These are phyloP conservation scores for Pteronura brasiliensis DNA, from an alignment of 2,113 vertebrate species.

Conservation along the genomic window DNA sequence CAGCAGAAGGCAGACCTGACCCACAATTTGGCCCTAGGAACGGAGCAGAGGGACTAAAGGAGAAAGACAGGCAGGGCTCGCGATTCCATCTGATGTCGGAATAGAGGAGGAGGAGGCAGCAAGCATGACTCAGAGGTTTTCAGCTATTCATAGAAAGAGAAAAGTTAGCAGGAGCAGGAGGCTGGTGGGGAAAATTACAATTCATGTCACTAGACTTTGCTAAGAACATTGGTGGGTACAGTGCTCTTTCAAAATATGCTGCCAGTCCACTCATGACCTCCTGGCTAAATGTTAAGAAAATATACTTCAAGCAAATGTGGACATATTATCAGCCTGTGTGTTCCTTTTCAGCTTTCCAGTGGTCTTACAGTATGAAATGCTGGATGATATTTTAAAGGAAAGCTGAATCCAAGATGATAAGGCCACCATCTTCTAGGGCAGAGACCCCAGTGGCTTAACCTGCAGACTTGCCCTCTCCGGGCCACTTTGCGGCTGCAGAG, in stretches of 20 bases:
- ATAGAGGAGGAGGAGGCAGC: not conserved
- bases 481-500: not conserved
- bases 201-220: constrained; percentile 2
- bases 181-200: not conserved
- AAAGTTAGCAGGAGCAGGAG: not conserved
- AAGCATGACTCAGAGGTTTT: constrained; percentile 28
- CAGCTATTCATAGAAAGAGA: constrained; percentile 54
- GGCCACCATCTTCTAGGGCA: not conserved
- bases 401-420: not conserved
- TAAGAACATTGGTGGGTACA: not conserved
- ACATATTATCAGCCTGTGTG: not conserved
- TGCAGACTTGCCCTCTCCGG: not conserved
- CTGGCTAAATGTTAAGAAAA: not conserved
- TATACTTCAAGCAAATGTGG: not conserved
- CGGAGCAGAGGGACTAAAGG: not conserved
- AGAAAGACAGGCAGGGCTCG: not conserved
- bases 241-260: not conserved
- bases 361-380: not conserved
- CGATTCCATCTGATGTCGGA: not conserved
- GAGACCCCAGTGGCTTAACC: not conserved
- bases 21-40: not conserved
- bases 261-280: not conserved
- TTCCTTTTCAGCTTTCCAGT: not conserved
- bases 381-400: not conserved
- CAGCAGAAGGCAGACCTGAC: not conserved